Percentiles rank a stretch among this genome's conserved stretches.
phyloP scores from a whole-genome alignment of 2,797 vertebrate genomes.

The Eulemur rubriventer region DNA sequence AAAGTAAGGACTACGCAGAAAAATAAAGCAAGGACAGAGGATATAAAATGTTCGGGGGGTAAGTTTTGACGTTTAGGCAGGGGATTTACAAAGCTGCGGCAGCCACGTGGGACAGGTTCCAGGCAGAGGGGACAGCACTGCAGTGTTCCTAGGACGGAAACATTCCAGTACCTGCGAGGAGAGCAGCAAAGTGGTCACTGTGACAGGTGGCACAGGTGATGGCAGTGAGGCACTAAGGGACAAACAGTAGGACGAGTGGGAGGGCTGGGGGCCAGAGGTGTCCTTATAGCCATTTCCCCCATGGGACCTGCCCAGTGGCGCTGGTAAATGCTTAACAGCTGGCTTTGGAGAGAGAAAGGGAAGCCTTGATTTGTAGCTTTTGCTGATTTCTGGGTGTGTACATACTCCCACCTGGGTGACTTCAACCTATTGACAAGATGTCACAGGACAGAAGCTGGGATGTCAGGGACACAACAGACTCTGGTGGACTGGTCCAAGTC shows the following conservation, averaged over 20 bases:
- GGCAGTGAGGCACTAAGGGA: not conserved
- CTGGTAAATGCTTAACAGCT: not conserved
- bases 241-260: not conserved
- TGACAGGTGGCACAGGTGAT: not conserved
- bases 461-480: not conserved
- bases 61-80: not conserved
- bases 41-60: not conserved
- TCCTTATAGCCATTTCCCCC: not conserved
- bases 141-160: not conserved
- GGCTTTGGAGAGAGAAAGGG: not conserved
- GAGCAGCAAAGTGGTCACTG: not conserved
- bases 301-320: not conserved
- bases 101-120: not conserved
- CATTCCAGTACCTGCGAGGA: not conserved
- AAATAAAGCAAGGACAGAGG: not conserved
- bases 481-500: accelerated
- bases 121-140: not conserved
- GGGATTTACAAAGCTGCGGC: not conserved
- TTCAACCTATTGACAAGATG: not conserved
- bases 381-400: not conserved
- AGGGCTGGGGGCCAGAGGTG: not conserved
- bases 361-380: not conserved
- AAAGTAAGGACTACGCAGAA: not conserved
- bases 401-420: not conserved
- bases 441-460: not conserved